Conservation (phyloP, 2,113 vertebrate genomes). For the Amblyornis subalaris region DNA sequence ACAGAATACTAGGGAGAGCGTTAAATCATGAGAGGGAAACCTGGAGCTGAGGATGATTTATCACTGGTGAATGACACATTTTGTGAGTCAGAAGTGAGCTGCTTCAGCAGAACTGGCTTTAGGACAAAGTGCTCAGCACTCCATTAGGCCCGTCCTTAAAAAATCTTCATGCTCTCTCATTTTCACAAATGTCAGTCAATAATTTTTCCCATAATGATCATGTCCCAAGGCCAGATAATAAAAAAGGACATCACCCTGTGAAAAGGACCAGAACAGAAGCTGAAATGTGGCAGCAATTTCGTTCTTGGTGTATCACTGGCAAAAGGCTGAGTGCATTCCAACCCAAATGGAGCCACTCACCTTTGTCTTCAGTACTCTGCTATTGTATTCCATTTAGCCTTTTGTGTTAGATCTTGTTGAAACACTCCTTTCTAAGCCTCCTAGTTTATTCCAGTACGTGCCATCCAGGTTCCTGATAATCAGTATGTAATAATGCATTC, state of each 20-base stretch:
- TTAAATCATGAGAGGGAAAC: slow-evolving; percentile 1
- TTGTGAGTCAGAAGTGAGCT: slow-evolving; percentile 10
- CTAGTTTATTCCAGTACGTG: background rate
- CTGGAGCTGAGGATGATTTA: background rate
- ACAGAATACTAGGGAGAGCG: background rate
- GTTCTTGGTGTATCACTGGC: background rate
- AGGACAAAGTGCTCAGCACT: background rate
- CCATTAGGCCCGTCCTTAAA: background rate
- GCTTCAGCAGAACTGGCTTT: background rate
- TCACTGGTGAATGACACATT: background rate
- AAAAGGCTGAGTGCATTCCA: background rate
- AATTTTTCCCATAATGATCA: background rate
- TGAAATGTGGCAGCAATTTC: background rate
- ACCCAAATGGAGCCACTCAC: background rate
- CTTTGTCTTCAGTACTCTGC: background rate
- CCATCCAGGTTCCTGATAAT: background rate
- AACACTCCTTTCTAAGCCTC: background rate
- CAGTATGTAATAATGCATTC: background rate
- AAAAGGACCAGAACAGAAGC: background rate
- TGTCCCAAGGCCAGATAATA: background rate
- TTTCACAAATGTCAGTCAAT: background rate
- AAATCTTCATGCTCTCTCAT: background rate
- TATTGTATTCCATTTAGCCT: background rate
- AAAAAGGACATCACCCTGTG: background rate
- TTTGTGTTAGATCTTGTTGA: background rate